Base-by-base conservation (phyloP, 2,888 invertebrate species). In the Cactoblastis cactorum region DNA sequence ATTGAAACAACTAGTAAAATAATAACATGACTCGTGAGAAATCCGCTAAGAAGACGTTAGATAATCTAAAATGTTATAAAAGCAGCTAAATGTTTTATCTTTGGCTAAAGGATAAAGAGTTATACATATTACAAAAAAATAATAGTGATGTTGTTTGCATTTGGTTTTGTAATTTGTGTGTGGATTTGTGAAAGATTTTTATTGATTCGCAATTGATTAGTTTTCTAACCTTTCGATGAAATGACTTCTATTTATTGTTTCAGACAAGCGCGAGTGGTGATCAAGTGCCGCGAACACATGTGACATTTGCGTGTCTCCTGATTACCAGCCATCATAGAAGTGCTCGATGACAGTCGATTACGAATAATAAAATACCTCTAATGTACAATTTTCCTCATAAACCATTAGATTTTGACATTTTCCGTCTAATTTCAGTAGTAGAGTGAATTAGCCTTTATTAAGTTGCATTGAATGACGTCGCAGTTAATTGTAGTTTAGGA, bases 241-340 rank as follows among this genome's bases (percentile, higher is more conserved):
- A 51, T 53, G 41, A 51, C 48, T 46, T 39, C 9, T 46, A 39
- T 50, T 22, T 45, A 41, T 59, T 58, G 60, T 60, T 60, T 47
- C 60, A 60, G 56, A 56, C 48, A 51, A 48, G 47, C 37, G 41
- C 39, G 43, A 43, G 51, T 39, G 41, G 54, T 50, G 54, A 53
- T 53, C 53, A 50, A 28, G 37, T 49, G 43, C 45, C 33, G 46
- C 38, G 53, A 62, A 59, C 61, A 19, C 61, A 55, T 62, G 65
- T 77, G 80, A 74, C 80, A 80, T 80, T 80, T 75, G 77, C 80
- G 80, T 80, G 77, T 65, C 72, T 41, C 18, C 9, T 37, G 35
- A 38, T 50, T 62, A 38, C 47, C 54, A 51, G 53, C 67, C 63
- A 67, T 67, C 68, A 66, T 56, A 53, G 51, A 62, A 62, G 64